Base-by-base conservation (phyloP, 2,797 vertebrate species). In the Chloroceryle inda region DNA sequence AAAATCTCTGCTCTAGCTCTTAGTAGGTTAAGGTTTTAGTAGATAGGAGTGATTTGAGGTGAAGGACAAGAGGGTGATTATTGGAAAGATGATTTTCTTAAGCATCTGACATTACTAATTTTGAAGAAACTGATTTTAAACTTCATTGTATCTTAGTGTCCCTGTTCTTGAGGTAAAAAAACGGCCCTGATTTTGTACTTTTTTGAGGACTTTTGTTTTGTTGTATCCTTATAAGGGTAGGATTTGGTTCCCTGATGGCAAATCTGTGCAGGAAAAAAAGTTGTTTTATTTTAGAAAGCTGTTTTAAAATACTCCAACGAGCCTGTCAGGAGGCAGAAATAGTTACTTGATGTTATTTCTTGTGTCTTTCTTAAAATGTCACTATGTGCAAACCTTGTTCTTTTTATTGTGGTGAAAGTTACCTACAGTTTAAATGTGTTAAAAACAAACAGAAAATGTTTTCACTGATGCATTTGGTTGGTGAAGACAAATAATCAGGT, bases 201-300 rank as follows among this genome's bases (percentile, higher is more conserved):
- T 69, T 80, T 67, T 42, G 2, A 4, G 61, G 49, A 64, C 72
- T 89, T 93, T 71, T 80, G 64, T 92, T 89, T 88, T 59, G 9
- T 78, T 67, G 11, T 82, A 83, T 73, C 81, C 94, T 85, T 96
- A 87, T 89, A 96, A 93, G 89, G 86, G 31, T 64, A 68, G 42
- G 68, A 88, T 94, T 88, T 92, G 58, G 45, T 95, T 94, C 73
- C 50, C 67, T 92, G 59, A 72, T 88, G 82, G 90, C 62, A 90
- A 83, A 82, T 95, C 75, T 67, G 59, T 80, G 86, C 56, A 6
- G 75, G n/a, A 52, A 85, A 55, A 47, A 47, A 85, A 61, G 26
- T 59, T 61, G 47, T 49, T 83, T 93, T 96, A 87, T 89, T 95
- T 95, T 94, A 76, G 92, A 74, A 82, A 91, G 56, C 67, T 18